phyloP scores from a whole-genome alignment of 2,888 invertebrate genomes.

The Philaethria dido region DNA sequence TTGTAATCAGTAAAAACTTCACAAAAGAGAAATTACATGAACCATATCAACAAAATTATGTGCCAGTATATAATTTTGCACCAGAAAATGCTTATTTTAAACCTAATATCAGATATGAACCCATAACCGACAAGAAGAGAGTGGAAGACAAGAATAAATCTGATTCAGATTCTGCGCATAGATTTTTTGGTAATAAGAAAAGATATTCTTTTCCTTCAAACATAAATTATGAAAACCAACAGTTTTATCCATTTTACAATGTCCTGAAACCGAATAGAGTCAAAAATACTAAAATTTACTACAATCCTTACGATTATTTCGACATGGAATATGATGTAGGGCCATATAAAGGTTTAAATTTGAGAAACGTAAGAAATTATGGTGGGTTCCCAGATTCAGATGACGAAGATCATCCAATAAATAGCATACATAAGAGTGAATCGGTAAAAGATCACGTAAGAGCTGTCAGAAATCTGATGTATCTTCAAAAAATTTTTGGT shows the following conservation, averaged over 20 bases:
- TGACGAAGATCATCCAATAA: conserved; percentile 43
- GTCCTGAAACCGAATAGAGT: conserved; percentile 30
- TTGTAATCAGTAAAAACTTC: conserved; percentile 24
- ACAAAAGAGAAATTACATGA: conserved; percentile 34
- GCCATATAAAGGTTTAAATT: conserved; percentile 45
- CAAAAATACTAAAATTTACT: conserved; percentile 39
- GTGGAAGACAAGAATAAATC: not conserved
- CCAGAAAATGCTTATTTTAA: conserved; percentile 48
- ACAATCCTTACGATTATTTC: conserved; percentile 54
- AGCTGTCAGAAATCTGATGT: conserved; percentile 52
- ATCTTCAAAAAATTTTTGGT: conserved; percentile 47
- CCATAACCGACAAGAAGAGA: conserved; percentile 40
- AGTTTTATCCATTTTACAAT: not conserved
- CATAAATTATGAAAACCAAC: conserved; percentile 3
- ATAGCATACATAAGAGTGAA: conserved; percentile 41
- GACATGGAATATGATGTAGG: conserved; percentile 53
- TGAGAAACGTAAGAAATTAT: not conserved
- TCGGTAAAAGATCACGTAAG: conserved; percentile 50
- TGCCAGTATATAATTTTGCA: conserved; percentile 56
- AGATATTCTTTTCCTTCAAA: not conserved
- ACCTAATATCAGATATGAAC: conserved; percentile 56
- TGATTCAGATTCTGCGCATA: not conserved
- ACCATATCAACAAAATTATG: conserved; percentile 53
- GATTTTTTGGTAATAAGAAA: conserved; percentile 26
- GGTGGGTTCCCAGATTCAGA: conserved; percentile 35